Conservation (phyloP, 2,888 invertebrate species). For the Dynastes maya region DNA sequence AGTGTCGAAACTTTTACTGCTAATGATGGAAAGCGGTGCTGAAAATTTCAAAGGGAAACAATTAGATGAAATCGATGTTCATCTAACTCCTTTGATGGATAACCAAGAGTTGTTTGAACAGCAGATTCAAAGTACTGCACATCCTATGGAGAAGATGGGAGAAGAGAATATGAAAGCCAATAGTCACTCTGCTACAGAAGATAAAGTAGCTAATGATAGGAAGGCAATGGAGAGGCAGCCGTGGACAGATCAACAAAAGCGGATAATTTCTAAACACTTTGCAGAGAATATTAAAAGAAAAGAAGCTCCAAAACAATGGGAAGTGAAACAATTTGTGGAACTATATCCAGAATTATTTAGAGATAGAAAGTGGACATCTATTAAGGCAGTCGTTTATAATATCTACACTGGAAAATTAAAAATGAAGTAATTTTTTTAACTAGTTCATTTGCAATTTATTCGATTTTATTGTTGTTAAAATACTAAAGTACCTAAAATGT, state of each 20-base stretch:
- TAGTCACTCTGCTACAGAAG: too few relatives aligned
- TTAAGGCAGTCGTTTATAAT: constrained; percentile 10
- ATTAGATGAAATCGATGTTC: constrained; percentile 39
- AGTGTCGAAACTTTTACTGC: constrained; percentile 48
- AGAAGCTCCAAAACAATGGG: constrained; percentile 3
- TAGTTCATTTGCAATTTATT: too few relatives aligned
- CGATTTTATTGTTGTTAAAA: too few relatives aligned
- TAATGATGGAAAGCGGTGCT: constrained; percentile 48
- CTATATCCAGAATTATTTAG: background rate
- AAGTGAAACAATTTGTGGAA: background rate
- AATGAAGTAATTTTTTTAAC: background rate
- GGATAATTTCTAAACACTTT: constrained; percentile 4
- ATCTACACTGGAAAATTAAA: constrained; percentile 12
- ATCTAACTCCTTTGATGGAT: too few relatives aligned
- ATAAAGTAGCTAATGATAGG: too few relatives aligned
- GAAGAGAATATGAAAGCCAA: too few relatives aligned
- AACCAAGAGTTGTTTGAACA: too few relatives aligned
- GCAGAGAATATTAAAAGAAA: background rate
- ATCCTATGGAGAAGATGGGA: too few relatives aligned
- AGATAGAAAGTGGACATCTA: constrained; percentile 7
- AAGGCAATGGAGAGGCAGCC: too few relatives aligned
- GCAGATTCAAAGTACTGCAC: too few relatives aligned
- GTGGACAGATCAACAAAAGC: too few relatives aligned
- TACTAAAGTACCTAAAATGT: too few relatives aligned
- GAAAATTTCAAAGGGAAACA: constrained; percentile 51